Evolutionary conservation across 1,140 invertebrate genomes (phyloP).

Genomic region (Drosophila seguyi): DNA sequence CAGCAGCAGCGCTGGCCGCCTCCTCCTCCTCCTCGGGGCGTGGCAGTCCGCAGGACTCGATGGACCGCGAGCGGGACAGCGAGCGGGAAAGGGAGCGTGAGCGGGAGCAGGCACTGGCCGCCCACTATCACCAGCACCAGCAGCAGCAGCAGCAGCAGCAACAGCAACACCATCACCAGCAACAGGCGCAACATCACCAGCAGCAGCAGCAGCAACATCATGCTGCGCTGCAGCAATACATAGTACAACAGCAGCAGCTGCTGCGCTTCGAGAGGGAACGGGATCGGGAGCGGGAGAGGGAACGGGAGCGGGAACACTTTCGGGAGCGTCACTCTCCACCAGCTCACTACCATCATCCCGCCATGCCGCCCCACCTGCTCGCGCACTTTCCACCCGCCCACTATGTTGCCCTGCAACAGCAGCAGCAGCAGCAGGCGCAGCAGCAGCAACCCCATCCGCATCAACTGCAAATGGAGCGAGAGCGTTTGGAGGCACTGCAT

Average conservation of each 20-base stretch:
- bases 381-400: conserved; percentile 76
- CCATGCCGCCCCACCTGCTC: conserved; percentile 57
- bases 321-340: conserved; percentile 47
- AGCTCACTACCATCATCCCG: conserved; percentile 46
- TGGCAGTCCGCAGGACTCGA: conserved; percentile 11
- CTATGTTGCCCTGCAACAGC: conserved; percentile 66
- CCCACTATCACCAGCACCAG: conserved; percentile 52
- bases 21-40: conserved; percentile 56
- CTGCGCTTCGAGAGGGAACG: conserved; percentile 66
- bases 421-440: conserved; percentile 52
- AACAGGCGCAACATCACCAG: conserved; percentile 52
- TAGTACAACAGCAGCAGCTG: conserved; percentile 77
- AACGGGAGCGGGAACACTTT: conserved; percentile 53
- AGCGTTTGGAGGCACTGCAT: conserved; percentile 48
- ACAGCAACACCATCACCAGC: conserved; percentile 45
- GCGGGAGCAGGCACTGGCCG: conserved; percentile 44
- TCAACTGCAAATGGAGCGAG: conserved; percentile 43
- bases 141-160: conserved; percentile 35
- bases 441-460: conserved; percentile 52
- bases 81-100: conserved; percentile 52
- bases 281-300: conserved; percentile 48
- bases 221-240: conserved; percentile 69
- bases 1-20: conserved; percentile 60
- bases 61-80: conserved; percentile 14
- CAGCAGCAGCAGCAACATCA: conserved; percentile 69